Base-by-base conservation (phyloP, 1,140 invertebrate genomes). In the Sitobion miscanthi region DNA sequence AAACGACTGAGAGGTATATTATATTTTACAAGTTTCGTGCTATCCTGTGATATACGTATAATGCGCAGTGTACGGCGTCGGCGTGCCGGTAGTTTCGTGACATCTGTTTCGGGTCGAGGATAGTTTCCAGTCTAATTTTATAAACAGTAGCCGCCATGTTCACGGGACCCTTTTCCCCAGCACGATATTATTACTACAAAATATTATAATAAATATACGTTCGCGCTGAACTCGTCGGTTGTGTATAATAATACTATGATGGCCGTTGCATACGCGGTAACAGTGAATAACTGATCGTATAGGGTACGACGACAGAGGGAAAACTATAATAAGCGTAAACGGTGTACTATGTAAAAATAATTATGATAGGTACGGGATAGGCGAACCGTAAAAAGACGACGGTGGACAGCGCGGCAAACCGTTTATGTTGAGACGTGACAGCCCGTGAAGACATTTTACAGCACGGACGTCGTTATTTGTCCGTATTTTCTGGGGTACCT, bases 81-180 rank as follows among this genome's bases (percentile, higher is more conserved):
- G 35, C 23, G 42, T 85, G 42, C 23, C 9, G 42, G 23, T 30
- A 25, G 17, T 91, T 91, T 91, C 62, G 30, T 49, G 90, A 91
- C 90, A 91, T 91, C 90, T 91, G 90, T 35, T 91, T 91, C 25
- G 45, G 42, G 35, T 54, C 7, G n/a, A 90, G 20, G 49, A 82
- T 86, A 47, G 42, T 86, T 30, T 85, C 83, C 17, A 86, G 42
- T 91, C 90, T 91, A 91, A 91, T 91, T 91, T 91, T 91, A 91
- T 49, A 82, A 45, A 35, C 54, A 82, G 90, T 47, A 25, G 42
- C 45, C 23, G 90, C 49, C 90, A 45, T 91, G 42, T 69, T 49
- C 49, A 30, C 23, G 42, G 38, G 57, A 91, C 90, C 90, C 54
- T 77, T 91, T 90, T 69, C 38, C 1, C 38, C 11, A 86, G 85